Percentiles rank a stretch among this genome's conserved stretches.
These are phyloP conservation scores for Myathropa florea DNA, from an alignment of 2,888 invertebrate genomes.

Conservation along the genomic window DNA sequence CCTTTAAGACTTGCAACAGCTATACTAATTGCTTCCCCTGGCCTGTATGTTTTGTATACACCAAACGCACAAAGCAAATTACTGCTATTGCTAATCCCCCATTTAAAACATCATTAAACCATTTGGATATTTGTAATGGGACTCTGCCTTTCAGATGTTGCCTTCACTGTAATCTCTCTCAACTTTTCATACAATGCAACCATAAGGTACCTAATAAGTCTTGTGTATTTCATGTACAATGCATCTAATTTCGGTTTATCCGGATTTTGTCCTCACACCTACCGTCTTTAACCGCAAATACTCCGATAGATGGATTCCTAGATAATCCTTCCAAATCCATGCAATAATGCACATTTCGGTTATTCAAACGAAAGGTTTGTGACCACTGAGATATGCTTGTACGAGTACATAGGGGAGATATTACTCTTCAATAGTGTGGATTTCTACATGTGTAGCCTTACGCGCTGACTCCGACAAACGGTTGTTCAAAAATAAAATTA, in stretches of 20 bases:
- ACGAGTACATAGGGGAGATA: neutral
- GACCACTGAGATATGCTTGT: neutral
- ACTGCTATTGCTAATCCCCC: neutral
- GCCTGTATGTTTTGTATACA: neutral
- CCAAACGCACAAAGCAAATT: neutral
- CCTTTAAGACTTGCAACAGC: neutral
- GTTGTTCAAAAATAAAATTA: neutral
- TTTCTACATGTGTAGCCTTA: neutral
- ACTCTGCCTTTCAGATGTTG: neutral
- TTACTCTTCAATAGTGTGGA: neutral
- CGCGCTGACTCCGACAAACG: neutral
- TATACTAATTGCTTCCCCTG: neutral
- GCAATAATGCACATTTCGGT: neutral
- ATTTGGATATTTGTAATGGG: neutral
- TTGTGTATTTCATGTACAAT: neutral
- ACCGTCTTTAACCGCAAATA: constrained; percentile 53
- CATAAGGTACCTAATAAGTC: constrained; percentile 20
- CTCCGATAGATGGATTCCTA: constrained; percentile 40
- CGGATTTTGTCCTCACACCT: constrained; percentile 27
- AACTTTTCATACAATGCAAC: constrained; percentile 16
- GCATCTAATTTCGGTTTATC: constrained; percentile 38
- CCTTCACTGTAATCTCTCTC: neutral
- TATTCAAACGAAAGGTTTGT: neutral
- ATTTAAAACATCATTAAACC: neutral
- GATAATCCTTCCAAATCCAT: constrained; percentile 29